These are phyloP conservation scores for Caenorhabditis sp. DNA, from an alignment of 2,888 invertebrate genomes.

Conservation along the genomic window DNA sequence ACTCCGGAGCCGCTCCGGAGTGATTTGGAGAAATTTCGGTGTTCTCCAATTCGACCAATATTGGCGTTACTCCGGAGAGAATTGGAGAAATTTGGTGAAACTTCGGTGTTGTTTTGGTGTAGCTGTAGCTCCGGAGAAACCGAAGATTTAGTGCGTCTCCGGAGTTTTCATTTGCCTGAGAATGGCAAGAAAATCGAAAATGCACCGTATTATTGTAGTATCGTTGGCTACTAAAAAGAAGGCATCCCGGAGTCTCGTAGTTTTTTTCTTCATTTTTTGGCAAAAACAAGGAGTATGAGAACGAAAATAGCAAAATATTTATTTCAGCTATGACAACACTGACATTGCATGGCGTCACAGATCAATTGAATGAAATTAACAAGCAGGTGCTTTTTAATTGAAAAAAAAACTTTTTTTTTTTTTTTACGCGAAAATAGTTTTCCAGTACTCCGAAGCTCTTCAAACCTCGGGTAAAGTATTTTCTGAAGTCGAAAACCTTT, in stretches of 20 bases:
- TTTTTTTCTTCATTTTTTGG: neutral
- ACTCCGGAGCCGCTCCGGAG: too few relatives aligned
- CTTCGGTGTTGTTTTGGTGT: too few relatives aligned
- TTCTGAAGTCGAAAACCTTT: constrained; percentile 43
- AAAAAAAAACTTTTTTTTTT: neutral
- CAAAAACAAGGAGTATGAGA: neutral
- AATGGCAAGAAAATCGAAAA: too few relatives aligned
- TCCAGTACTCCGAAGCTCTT: constrained; percentile 45
- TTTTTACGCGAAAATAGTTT: constrained; percentile 29
- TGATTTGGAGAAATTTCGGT: too few relatives aligned
- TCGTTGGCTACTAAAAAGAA: neutral
- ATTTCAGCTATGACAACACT: constrained; percentile 1
- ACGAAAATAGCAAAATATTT: neutral
- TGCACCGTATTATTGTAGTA: neutral
- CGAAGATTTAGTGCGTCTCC: too few relatives aligned
- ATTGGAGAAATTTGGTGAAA: too few relatives aligned
- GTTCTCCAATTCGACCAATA: too few relatives aligned
- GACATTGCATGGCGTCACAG: constrained; percentile 29
- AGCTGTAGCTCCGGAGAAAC: too few relatives aligned
- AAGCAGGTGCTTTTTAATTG: constrained; percentile 13
- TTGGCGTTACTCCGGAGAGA: too few relatives aligned
- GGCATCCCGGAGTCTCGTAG: neutral
- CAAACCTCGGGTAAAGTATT: constrained; percentile 43
- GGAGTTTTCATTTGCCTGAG: too few relatives aligned
- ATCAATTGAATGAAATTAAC: constrained; percentile 15